Percentiles rank a stretch among this genome's conserved stretches.
These are phyloP conservation scores for Eurystomus glaucurus DNA, from an alignment of 2,797 vertebrate genomes.

Conservation along the genomic window DNA sequence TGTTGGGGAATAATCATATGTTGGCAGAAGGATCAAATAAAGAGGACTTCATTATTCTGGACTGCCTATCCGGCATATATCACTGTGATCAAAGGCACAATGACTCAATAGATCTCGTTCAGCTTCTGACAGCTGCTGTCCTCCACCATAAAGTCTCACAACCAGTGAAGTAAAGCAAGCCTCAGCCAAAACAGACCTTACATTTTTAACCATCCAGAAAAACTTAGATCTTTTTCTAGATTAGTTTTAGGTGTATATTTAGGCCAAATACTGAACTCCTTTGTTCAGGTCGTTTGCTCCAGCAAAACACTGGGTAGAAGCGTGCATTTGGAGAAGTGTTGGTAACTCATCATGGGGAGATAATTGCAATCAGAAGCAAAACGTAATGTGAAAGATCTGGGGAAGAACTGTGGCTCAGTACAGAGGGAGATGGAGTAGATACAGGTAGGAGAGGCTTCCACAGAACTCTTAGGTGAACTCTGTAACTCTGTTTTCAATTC, in stretches of 20 bases:
- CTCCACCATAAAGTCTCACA: neutral
- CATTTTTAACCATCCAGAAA: neutral
- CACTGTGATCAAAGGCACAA: neutral
- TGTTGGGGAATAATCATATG: neutral
- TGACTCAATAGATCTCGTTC: neutral
- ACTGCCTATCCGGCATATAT: neutral
- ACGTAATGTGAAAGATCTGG: neutral
- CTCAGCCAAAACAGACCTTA: neutral
- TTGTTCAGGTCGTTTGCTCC: neutral
- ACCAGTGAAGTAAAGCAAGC: neutral
- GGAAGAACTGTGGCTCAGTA: neutral
- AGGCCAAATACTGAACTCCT: neutral
- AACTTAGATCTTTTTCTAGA: neutral
- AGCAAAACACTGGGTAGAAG: neutral
- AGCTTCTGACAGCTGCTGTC: neutral
- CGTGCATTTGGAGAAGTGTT: neutral
- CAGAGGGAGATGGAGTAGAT: neutral
- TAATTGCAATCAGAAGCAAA: neutral
- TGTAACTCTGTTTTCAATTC: neutral
- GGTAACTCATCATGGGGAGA: neutral
- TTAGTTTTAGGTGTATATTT: neutral
- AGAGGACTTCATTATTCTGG: constrained; percentile 26
- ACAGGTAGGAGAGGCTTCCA: neutral
- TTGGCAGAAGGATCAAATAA: constrained; percentile 17
- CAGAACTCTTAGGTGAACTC: neutral